A percentile compares a stretch with the other conserved stretches of the same genome.
Conservation (phyloP, 1,140 invertebrate genomes). For the Drosophila triauraria region DNA sequence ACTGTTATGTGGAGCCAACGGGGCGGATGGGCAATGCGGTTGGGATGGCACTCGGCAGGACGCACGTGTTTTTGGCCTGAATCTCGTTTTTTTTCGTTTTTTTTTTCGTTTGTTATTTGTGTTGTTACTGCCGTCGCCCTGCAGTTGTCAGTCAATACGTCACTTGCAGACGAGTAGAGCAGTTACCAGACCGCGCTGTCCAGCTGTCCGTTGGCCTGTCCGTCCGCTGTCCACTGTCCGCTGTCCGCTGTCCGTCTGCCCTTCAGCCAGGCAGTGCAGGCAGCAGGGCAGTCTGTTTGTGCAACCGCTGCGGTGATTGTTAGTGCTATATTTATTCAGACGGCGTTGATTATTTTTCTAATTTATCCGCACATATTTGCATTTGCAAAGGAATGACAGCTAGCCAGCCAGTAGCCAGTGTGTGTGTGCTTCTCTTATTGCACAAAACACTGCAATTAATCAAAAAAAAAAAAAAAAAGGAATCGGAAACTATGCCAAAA, state of each 20-base stretch:
- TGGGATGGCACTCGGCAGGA: background rate
- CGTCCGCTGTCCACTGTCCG: background rate
- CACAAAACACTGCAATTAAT: slow-evolving; percentile 42
- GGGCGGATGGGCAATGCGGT: slow-evolving; percentile 26
- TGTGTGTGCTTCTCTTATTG: slow-evolving; percentile 1
- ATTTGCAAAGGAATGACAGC: slow-evolving; percentile 45
- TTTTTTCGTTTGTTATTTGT: background rate
- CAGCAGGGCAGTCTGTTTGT: slow-evolving; percentile 24
- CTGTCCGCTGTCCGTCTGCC: background rate
- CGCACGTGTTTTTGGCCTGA: slow-evolving; percentile 26
- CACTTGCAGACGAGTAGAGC: slow-evolving; percentile 13
- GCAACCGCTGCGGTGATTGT: slow-evolving; percentile 54
- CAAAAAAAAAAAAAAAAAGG: slow-evolving; percentile 18
- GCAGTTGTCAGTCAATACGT: slow-evolving; percentile 56
- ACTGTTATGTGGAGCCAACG: slow-evolving; percentile 4
- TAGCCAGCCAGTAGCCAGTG: background rate
- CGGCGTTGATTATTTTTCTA: slow-evolving; percentile 56
- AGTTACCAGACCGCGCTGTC: slow-evolving; percentile 7
- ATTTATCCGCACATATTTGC: slow-evolving; percentile 58
- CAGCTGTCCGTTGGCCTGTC: background rate
- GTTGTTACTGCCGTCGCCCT: background rate
- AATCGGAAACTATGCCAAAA: slow-evolving; percentile 35
- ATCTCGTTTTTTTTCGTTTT: background rate
- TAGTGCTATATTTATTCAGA: slow-evolving; percentile 60
- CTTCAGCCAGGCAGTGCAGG: background rate